Base-by-base conservation (phyloP, 2,888 invertebrate genomes). In the Blastobasis lacticolella region DNA sequence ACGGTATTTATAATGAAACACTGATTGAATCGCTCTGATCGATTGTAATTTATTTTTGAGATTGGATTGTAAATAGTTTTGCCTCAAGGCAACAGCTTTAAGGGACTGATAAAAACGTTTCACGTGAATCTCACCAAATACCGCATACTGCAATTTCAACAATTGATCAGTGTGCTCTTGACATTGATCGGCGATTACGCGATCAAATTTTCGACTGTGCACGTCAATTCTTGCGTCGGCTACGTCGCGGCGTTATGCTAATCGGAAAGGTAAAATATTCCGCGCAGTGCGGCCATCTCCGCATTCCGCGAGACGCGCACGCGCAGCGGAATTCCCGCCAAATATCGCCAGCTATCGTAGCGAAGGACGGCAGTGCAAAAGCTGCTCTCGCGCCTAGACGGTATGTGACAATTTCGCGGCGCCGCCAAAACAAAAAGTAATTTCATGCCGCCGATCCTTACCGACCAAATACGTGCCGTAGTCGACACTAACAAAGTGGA, bases 221-320 rank as follows among this genome's bases (percentile, higher is more conserved):
- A 41, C 58, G 60, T 56, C 54, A 54, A 58, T 55, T 58, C 3
- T 62, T 69, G 72, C 76, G 71, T 68, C 69, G 67, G 60, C 23
- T 23, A 23, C 61, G 62, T 66, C 70, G 73, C 71, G 69, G 63
- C 58, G 60, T 64, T 76, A 84, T 82, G 82, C 62, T 77, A 84
- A 85, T 81, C 57, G 72, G 69, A 63, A 69, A 67, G 66, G 60
- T 64, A 64, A 66, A 69, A 71, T 70, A 67, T 70, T 70, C 69
- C 78, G 66, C 78, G 78, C 73, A 69, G 62, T 61, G 69, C 72
- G 76, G 73, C 75, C 81, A 81, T 85, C 86, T 86, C 87, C 86
- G 86, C 86, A 87, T 87, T 86, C 87, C 81, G 63, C 63, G 60
- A 65, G 60, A 66, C 61, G 62, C 68, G 66, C 59, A 69, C 68